Base-by-base conservation (phyloP, 1,140 invertebrate species). In the Zaprionus africanus region DNA sequence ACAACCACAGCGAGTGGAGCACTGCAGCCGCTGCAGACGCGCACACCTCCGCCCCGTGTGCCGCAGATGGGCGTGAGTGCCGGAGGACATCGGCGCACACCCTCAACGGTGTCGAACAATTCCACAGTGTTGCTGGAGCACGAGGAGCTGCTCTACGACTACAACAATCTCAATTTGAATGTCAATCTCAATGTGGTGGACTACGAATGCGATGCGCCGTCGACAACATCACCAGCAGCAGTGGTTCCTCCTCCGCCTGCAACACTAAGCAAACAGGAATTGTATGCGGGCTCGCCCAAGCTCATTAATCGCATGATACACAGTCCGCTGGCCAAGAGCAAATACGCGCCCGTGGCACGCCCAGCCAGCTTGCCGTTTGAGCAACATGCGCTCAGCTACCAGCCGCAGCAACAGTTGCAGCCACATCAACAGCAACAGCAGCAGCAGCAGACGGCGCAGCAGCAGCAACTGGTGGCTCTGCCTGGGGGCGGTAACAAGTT, bases 311-410 rank as follows among this genome's bases (percentile, higher is more conserved):
- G 90, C 0, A 49, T 90, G 65, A 17, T 93, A 22, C 81, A 92
- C 86, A 74, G 90, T 60, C 90, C 82, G 43, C 43, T 87, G 68
- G 75, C 79, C 12, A 82, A 75, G 53, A 76, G 70, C 13, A 85
- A 92, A 22, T 92, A 87, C 5, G 73, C 70, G n/a, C 58, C 68
- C 1, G 92, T 92, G 0, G 88, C 94, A 60, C 93, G 96, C 41
- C 96, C 97, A 0, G 95, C 94, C 1, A 97, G 96, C 73, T 90
- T 97, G 11, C 96, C 94, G 4, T 85, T 94, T 9, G 84, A 88
- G 56, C 84, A 87, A 53, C 84, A 88, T 34, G 46, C 63, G 11
- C 51, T 86, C 4, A 62, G 36, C 68, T 83, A 76, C 12, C 82
- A 85, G 24, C 65, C 58, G 15, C 70, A n/a, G 17, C 41, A 24